These are phyloP conservation scores for Mesodorylaimus sp. DNA, from an alignment of 2,888 invertebrate species.

Conservation along the genomic window DNA sequence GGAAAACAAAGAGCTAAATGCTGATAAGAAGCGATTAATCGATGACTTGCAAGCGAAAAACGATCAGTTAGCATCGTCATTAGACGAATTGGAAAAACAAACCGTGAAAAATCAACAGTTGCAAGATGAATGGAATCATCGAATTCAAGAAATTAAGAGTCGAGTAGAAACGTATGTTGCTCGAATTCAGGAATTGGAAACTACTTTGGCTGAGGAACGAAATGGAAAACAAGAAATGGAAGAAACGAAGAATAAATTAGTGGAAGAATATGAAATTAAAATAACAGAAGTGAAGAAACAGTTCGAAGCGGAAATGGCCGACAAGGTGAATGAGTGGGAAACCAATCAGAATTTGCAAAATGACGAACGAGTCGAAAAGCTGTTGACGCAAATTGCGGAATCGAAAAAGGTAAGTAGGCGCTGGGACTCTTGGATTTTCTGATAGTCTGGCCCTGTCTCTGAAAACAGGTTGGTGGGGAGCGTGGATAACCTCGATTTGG, in stretches of 20 bases:
- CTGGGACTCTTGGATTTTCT: no score
- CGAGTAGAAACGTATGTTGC: neutral
- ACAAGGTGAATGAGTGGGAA: slow-evolving; percentile 19
- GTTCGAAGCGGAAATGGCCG: slow-evolving; percentile 16
- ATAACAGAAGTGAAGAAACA: slow-evolving; percentile 6
- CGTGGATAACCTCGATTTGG: no score
- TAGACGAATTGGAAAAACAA: neutral
- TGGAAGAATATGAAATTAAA: no score
- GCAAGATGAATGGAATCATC: neutral
- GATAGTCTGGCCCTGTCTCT: no score
- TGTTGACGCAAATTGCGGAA: neutral
- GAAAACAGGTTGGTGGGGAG: no score
- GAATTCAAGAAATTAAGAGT: neutral
- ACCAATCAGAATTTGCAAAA: slow-evolving; percentile 5
- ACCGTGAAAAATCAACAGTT: neutral
- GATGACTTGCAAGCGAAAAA: neutral
- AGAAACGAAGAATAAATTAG: no score
- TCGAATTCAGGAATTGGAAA: neutral
- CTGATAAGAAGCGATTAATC: neutral
- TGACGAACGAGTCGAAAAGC: slow-evolving; percentile 10
- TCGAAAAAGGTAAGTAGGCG: no score
- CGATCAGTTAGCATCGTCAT: neutral
- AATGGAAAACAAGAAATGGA: neutral
- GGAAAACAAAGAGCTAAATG: neutral
- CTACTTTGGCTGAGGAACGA: neutral